Percentiles rank a stretch among this genome's conserved stretches.
Evolutionary conservation across 2,113 vertebrate genomes (phyloP).

Genomic region (Gobius niger): DNA sequence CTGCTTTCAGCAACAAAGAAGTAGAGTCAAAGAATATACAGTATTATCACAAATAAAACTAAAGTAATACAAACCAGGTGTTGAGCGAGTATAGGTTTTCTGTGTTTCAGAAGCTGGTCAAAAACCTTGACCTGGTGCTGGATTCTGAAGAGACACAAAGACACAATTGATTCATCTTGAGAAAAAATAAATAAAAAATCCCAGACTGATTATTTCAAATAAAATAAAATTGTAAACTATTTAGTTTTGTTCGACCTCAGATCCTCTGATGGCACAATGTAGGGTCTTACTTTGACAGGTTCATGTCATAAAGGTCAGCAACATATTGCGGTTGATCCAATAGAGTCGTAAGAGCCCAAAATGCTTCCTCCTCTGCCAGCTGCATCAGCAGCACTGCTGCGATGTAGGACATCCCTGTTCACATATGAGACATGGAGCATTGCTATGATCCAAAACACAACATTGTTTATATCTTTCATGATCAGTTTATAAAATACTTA

Average conservation of each 20-base stretch:
- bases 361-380: constrained; percentile 75
- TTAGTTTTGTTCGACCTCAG: not conserved
- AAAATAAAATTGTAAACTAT: not conserved
- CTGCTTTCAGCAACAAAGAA: not conserved
- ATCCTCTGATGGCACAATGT: not conserved
- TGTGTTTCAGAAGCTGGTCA: constrained; percentile 73
- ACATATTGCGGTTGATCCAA: constrained; percentile 73
- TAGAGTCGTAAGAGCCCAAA: constrained; percentile 74
- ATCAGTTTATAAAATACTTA: not conserved
- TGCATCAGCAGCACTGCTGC: constrained; percentile 79
- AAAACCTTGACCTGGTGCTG: constrained; percentile 75
- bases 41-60: not conserved
- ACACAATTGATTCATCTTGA: not conserved
- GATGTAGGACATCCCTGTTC: constrained; percentile 77
- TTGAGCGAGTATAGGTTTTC: constrained; percentile 69
- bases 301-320: constrained; percentile 70
- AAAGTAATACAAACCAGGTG: constrained; percentile 62
- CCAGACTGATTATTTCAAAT: not conserved
- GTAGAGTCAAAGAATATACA: not conserved
- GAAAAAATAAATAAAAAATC: not conserved
- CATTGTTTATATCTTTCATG: not conserved
- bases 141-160: constrained; percentile 53
- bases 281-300: constrained; percentile 65
- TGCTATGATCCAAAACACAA: not conserved
- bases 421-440: not conserved